phyloP scores from a whole-genome alignment of 30 jellyfish, hydroid and myxozoan genomes.

The Aurelia sp. region DNA sequence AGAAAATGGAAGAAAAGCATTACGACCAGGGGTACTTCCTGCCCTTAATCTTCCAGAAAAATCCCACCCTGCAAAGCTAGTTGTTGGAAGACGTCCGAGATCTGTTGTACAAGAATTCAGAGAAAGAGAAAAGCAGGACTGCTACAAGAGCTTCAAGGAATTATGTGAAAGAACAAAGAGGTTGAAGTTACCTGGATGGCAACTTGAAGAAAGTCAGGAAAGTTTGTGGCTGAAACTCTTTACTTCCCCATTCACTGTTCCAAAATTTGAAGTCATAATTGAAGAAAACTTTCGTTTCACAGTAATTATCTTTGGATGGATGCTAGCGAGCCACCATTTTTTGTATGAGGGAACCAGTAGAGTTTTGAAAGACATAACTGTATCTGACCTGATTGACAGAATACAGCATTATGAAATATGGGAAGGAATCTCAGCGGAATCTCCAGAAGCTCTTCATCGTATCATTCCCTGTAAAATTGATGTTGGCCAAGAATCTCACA shows the following conservation, averaged over 20 bases:
- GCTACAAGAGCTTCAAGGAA: conserved; percentile 33
- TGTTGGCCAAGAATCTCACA: conserved; percentile 11
- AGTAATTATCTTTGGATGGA: conserved; percentile 16
- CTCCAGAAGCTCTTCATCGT: conserved; percentile 5
- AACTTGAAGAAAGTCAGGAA: conserved; percentile 6
- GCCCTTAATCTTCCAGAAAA: conserved; percentile 29
- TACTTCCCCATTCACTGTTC: neutral
- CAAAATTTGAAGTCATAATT: conserved; percentile 18
- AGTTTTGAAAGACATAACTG: conserved; percentile 28
- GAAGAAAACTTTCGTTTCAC: conserved; percentile 18
- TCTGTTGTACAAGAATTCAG: conserved; percentile 18
- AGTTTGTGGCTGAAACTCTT: conserved; percentile 5
- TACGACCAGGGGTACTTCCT: conserved; percentile 28
- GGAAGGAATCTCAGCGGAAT: conserved; percentile 9
- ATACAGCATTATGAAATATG: conserved; percentile 31
- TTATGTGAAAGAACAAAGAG: neutral
- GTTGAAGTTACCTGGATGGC: conserved; percentile 37
- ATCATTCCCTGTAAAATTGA: conserved; percentile 21
- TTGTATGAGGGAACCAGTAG: conserved; percentile 1
- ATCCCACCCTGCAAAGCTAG: conserved; percentile 34
- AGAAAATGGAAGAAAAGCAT: neutral
- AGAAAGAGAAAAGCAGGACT: conserved; percentile 31
- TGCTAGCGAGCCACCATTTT: conserved; percentile 7
- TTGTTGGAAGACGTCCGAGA: neutral
- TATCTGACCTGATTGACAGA: conserved; percentile 32